Base-by-base conservation (phyloP, 2,888 invertebrate genomes). In the Trissonchulus latispiculum region DNA sequence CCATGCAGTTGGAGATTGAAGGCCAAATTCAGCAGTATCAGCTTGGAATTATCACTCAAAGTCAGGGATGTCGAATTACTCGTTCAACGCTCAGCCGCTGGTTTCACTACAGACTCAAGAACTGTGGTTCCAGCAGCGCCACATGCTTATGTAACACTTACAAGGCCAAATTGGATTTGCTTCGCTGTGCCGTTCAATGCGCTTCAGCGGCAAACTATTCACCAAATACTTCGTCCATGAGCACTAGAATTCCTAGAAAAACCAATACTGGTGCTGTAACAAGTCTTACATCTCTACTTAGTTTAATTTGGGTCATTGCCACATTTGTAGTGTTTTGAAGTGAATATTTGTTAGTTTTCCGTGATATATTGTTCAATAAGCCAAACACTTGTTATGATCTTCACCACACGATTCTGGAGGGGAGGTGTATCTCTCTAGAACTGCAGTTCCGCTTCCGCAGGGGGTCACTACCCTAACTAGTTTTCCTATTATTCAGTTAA, bases 51-150 rank as follows among this genome's bases (percentile, higher is more conserved):
- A 8, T 33, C 8, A 68, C 33, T 15, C n/a, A 33, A 36, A 33
- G n/a, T 33, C 31, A 31, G n/a, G 69, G 69, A 2, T 68, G 69
- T 33, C 33, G 69, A 3, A 33, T 36, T 8, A 36, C 36, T 3
- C 69, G 69, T 3, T 15, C 33, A 32, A 68, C 69, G 2, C 69
- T 68, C 35, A 68, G 36, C 69, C 69, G 69, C n/a, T 68, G 69
- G 69, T 32, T 68, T n/a, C 36, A 68, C 36, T 68, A 36, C 36
- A 32, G 69, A 31, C 36, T 36, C 8, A 68, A 68, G n/a, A 8
- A 68, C 36, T 68, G 69, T 68, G 69, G 69, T n/a, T 36, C 31
- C n/a, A 36, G n/a, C 15, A 68, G 36, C 69, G 69, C 69, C 28
- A 36, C 32, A 3, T 68, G 69, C 36, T n/a, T 68, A 8, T 68